Percentiles rank a stretch among this genome's conserved stretches.
Conservation (phyloP, 1,140 invertebrate species). For the Drosophila kanapiae region DNA sequence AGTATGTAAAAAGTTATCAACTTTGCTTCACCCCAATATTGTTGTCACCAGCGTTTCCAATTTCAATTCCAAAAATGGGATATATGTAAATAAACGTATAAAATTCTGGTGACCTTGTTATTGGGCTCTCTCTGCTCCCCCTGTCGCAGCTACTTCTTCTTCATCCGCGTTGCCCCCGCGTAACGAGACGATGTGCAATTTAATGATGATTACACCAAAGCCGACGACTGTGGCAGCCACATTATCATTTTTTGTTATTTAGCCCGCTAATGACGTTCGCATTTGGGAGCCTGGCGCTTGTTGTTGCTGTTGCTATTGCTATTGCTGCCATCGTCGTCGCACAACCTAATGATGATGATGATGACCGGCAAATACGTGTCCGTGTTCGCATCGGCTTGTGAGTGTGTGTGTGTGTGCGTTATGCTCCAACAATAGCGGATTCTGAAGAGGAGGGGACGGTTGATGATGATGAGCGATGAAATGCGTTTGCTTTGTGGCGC, state of each 20-base stretch:
- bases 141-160: background rate
- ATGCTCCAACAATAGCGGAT: slow-evolving; percentile 67
- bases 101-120: slow-evolving; percentile 51
- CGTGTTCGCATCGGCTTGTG: slow-evolving; percentile 13
- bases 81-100: slow-evolving; percentile 22
- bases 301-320: slow-evolving; percentile 20
- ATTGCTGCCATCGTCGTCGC: slow-evolving; percentile 21
- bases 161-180: slow-evolving; percentile 7
- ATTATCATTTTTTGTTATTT: slow-evolving; percentile 85
- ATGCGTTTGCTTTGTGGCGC: slow-evolving; percentile 74
- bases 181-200: slow-evolving; percentile 60
- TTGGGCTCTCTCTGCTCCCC: background rate
- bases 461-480: slow-evolving; percentile 74
- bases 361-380: slow-evolving; percentile 68
- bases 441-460: slow-evolving; percentile 14
- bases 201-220: slow-evolving; percentile 82
- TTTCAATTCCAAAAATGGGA: slow-evolving; percentile 2
- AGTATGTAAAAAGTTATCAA: background rate
- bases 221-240: slow-evolving; percentile 62
- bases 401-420: slow-evolving; percentile 32
- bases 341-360: slow-evolving; percentile 84
- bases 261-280: slow-evolving; percentile 81
- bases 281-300: slow-evolving; percentile 55
- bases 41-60: background rate
- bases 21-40: no score